Base-by-base conservation (phyloP, 2,797 vertebrate genomes). In the Platalea minor region DNA sequence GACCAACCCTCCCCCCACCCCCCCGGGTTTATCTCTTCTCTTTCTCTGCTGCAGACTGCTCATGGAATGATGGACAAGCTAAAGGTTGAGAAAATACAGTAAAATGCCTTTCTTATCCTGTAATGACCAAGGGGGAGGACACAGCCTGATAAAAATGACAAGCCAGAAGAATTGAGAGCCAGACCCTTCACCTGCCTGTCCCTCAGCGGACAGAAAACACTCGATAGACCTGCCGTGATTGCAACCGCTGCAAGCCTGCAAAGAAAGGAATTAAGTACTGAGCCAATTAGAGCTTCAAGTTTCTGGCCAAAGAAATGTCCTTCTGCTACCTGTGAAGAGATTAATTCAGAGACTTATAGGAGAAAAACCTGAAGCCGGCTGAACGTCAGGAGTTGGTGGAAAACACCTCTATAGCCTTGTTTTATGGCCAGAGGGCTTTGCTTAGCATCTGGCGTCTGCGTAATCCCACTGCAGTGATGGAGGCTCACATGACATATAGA, bases 41-140 rank as follows among this genome's bases (percentile, higher is more conserved):
- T 25, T 37, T 77, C 74, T 65, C 15, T 39, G 61, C 88, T 77
- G 72, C 91, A 93, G 94, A 53, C 74, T 87, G 77, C 48, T 79
- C 26, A 0, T 21, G 41, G 78, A 75, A 77, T 92, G 93, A 95
- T 65, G 75, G 91, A 95, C 93, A 93, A 89, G 92, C 75, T 74
- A 95, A 94, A 97, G 93, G 92, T 0, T 95, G 94, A 95, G 88
- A 94, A 96, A 96, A 96, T 94, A 88, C 84, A 89, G 90, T 65
- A 94, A 95, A 95, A 95, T 96, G 81, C 91, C 87, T 96, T 89
- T 89, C 91, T 96, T 93, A 92, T 96, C 93, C 94, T 91, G 80
- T 95, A 95, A 95, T 92, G 93, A 96, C 94, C 91, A 29, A 94
- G 57, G 57, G 54, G 78, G 89, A 93, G 72, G 91, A 94, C 72